Evolutionary conservation across 2,797 vertebrate genomes (phyloP).

Genomic region (Linurgus olivaceus): DNA sequence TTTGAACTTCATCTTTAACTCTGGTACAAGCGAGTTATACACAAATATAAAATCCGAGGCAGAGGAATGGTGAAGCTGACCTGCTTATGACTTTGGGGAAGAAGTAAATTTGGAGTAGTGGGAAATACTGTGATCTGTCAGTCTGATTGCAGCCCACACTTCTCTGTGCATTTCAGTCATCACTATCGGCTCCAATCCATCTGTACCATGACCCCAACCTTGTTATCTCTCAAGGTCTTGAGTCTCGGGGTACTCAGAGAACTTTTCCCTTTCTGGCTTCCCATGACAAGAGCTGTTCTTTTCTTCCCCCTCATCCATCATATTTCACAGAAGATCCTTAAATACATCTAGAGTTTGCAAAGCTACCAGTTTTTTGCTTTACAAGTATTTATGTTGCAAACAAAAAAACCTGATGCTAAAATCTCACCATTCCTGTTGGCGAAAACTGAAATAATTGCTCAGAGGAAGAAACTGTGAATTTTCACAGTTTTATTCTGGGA

Average conservation of each 20-base stretch:
- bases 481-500: conserved; percentile 70
- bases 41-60: not conserved
- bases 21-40: not conserved
- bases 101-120: conserved; percentile 15
- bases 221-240: conserved; percentile 9
- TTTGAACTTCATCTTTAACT: not conserved
- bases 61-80: not conserved
- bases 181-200: not conserved
- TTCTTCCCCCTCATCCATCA: conserved; percentile 61
- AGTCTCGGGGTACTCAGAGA: not conserved
- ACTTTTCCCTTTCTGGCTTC: conserved; percentile 34
- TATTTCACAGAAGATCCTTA: conserved; percentile 62
- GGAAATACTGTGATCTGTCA: conserved; percentile 18
- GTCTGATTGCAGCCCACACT: conserved; percentile 22
- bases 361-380: conserved; percentile 54
- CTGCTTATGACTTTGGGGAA: conserved; percentile 25
- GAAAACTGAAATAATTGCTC: conserved; percentile 69
- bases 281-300: conserved; percentile 49
- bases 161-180: not conserved
- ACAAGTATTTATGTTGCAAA: conserved; percentile 62
- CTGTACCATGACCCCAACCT: not conserved
- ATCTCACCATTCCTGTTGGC: conserved; percentile 63
- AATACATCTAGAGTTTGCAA: conserved; percentile 52
- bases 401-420: conserved; percentile 70
- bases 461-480: conserved; percentile 67